Percentiles rank a stretch among this genome's conserved stretches.
phyloP scores from a whole-genome alignment of 2,888 invertebrate species.

The Gortyna flavago region DNA sequence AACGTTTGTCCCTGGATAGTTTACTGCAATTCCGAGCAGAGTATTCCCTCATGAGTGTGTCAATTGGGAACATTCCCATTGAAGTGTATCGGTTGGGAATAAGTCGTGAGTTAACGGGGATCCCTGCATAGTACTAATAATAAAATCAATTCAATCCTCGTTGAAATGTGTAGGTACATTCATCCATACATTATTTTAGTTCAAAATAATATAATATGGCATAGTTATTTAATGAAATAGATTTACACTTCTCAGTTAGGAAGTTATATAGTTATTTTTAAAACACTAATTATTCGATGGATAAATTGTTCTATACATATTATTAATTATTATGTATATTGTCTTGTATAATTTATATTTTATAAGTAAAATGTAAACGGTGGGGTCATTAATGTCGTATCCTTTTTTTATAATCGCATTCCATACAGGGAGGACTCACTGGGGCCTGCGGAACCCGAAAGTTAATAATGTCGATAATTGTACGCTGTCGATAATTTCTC shows the following conservation, averaged over 20 bases:
- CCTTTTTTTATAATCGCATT: slow-evolving; percentile 76
- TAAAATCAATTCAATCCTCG: slow-evolving; percentile 54
- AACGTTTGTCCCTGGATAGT: slow-evolving; percentile 7
- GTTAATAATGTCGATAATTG: slow-evolving; percentile 51
- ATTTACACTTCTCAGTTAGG: slow-evolving; percentile 80
- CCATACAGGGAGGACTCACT: slow-evolving; percentile 74
- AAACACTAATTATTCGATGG: slow-evolving; percentile 78
- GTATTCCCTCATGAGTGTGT: slow-evolving; percentile 2
- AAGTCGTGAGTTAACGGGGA: slow-evolving; percentile 11
- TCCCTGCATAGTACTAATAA: slow-evolving; percentile 42
- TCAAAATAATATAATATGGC: slow-evolving; percentile 74
- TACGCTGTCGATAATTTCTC: slow-evolving; percentile 54
- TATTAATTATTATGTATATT: slow-evolving; percentile 78
- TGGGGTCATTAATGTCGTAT: slow-evolving; percentile 69
- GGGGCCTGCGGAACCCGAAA: slow-evolving; percentile 64
- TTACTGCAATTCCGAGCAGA: slow-evolving; percentile 32
- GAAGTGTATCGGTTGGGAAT: slow-evolving; percentile 17
- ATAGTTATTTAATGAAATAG: slow-evolving; percentile 78
- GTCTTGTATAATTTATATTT: slow-evolving; percentile 80
- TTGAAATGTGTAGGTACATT: slow-evolving; percentile 64
- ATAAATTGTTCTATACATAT: slow-evolving; percentile 77
- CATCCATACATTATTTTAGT: slow-evolving; percentile 74
- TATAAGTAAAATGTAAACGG: slow-evolving; percentile 79
- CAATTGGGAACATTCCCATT: slow-evolving; percentile 5
- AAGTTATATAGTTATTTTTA: slow-evolving; percentile 78